Conservation (phyloP, 2,797 vertebrate genomes). For the Rhinatrema bivittatum region DNA sequence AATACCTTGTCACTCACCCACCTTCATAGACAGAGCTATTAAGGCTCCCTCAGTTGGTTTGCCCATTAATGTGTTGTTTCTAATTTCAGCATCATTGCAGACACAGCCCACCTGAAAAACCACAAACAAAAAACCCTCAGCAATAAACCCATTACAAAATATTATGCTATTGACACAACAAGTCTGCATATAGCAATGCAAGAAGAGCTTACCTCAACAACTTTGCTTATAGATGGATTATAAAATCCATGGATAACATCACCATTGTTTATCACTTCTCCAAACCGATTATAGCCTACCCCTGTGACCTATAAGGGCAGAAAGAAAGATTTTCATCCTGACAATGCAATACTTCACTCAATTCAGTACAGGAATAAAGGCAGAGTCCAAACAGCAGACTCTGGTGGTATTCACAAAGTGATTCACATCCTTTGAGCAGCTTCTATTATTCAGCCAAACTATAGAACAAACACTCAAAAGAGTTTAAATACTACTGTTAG, state of each 20-base stretch:
- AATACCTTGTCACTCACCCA: slow-evolving; percentile 33
- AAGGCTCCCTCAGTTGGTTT: slow-evolving; percentile 87
- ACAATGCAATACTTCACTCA: too few species aligned
- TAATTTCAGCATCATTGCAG: slow-evolving; percentile 90
- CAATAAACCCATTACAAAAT: not conserved
- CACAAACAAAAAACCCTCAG: not conserved
- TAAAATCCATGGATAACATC: slow-evolving; percentile 85
- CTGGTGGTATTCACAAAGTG: too few species aligned
- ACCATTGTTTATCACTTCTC: slow-evolving; percentile 80
- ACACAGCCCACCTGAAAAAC: slow-evolving; percentile 75
- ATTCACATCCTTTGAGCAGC: too few species aligned
- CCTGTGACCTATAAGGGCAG: slow-evolving; percentile 85
- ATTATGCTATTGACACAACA: slow-evolving; percentile 6
- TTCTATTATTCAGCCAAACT: too few species aligned
- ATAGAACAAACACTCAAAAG: too few species aligned
- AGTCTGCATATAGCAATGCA: not conserved
- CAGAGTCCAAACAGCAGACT: too few species aligned
- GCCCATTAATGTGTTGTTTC: slow-evolving; percentile 81
- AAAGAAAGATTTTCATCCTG: too few species aligned
- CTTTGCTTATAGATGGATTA: slow-evolving; percentile 74
- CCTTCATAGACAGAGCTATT: slow-evolving; percentile 72
- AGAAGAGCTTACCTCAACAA: slow-evolving; percentile 80
- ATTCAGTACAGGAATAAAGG: too few species aligned
- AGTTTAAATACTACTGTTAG: too few species aligned
- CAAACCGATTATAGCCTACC: slow-evolving; percentile 86